Percentiles rank a stretch among this genome's conserved stretches.
Evolutionary conservation across 2,797 vertebrate genomes (phyloP).

Genomic region (Dromococcyx pavoninus): DNA sequence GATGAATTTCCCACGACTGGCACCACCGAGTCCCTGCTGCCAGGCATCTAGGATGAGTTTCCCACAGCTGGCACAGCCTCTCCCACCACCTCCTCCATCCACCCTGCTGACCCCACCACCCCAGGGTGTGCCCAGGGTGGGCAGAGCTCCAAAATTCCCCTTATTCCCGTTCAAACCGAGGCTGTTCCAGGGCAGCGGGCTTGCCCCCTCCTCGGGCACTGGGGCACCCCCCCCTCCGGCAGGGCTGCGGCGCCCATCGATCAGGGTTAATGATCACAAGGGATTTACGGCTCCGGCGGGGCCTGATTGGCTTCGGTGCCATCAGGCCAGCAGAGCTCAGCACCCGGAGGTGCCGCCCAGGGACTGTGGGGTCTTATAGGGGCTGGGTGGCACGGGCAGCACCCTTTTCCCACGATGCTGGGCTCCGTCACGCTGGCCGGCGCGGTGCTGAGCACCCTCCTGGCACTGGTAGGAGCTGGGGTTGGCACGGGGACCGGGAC

Average conservation of each 20-base stretch:
- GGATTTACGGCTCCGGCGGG: not conserved
- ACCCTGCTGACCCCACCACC: too few species aligned
- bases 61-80: too few species aligned
- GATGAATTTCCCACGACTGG: too few species aligned
- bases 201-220: too few species aligned
- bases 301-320: not conserved
- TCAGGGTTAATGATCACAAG: slow-evolving; percentile 31
- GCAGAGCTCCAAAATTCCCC: not conserved
- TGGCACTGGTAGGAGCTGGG: not conserved
- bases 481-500: too few species aligned
- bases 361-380: not conserved
- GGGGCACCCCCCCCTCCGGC: not conserved
- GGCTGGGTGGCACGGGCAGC: accelerated
- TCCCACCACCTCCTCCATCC: too few species aligned
- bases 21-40: too few species aligned
- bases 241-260: not conserved
- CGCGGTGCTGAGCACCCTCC: not conserved
- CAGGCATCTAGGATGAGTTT: too few species aligned
- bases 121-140: not conserved
- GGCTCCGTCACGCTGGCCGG: not conserved
- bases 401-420: not conserved
- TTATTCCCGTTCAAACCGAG: too few species aligned
- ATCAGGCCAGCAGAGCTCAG: not conserved
- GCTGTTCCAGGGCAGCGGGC: too few species aligned
- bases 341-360: not conserved